These are phyloP conservation scores for Orycteropus afer DNA, from an alignment of 2,113 vertebrate genomes.

Conservation along the genomic window DNA sequence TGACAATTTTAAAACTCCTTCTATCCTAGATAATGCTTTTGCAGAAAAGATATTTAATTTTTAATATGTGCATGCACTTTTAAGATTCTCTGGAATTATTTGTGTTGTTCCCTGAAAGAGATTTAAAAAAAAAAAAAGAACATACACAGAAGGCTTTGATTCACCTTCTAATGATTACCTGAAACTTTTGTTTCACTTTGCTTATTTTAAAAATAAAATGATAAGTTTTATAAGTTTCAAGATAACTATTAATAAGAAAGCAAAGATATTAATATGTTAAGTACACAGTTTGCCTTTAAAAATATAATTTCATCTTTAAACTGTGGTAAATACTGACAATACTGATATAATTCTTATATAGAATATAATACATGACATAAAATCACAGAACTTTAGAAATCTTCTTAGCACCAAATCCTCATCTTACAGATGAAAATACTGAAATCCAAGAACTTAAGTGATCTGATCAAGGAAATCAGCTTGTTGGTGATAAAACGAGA, in stretches of 20 bases:
- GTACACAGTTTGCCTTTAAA: not conserved
- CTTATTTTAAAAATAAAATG: no score
- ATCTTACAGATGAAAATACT: not conserved
- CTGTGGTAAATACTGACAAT: not conserved
- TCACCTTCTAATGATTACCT: not conserved
- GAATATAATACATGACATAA: not conserved
- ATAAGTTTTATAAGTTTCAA: constrained; percentile 46
- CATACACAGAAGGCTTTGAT: not conserved
- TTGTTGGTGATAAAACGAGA: not conserved
- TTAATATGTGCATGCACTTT: not conserved
- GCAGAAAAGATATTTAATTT: not conserved
- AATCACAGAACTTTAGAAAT: not conserved
- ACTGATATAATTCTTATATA: not conserved
- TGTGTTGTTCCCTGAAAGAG: not conserved
- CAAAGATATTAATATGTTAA: constrained; percentile 9
- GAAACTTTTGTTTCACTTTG: not conserved
- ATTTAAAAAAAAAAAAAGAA: constrained; percentile 25
- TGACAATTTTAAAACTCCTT: not conserved
- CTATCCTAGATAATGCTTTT: not conserved
- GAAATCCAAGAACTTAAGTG: constrained; percentile 2
- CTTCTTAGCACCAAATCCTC: not conserved
- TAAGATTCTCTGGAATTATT: constrained; percentile 11
- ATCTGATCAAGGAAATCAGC: not conserved
- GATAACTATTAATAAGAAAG: constrained; percentile 18
- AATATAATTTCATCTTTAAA: constrained; percentile 20